Conservation (phyloP, 2,113 vertebrate genomes). For the Thryonomys swinderianus region DNA sequence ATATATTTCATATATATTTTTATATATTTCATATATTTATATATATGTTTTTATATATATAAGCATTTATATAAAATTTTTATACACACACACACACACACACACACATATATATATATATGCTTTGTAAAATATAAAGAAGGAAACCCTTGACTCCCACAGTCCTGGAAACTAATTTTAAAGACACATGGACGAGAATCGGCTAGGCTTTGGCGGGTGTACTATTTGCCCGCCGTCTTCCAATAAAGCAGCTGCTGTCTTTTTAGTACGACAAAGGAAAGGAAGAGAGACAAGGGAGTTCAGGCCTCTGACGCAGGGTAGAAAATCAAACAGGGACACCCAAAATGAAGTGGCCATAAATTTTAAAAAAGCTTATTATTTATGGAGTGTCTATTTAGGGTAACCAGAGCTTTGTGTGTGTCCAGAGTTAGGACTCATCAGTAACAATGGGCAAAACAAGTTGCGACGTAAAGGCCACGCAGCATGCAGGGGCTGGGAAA, state of each 20-base stretch:
- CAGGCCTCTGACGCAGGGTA: background rate
- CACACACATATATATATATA: background rate
- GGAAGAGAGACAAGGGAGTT: background rate
- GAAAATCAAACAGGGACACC: background rate
- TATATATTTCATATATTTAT: no score
- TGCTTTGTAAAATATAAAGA: background rate
- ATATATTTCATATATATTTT: no score
- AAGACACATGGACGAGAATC: background rate
- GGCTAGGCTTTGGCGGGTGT: background rate
- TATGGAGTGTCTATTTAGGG: slow-evolving; percentile 51
- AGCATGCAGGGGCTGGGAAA: slow-evolving; percentile 45
- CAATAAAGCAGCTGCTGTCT: background rate
- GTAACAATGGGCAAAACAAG: slow-evolving; percentile 16
- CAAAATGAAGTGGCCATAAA: background rate
- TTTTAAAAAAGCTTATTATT: slow-evolving; percentile 41
- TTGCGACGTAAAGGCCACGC: slow-evolving; percentile 64
- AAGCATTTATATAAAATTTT: no score
- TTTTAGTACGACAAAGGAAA: slow-evolving; percentile 14
- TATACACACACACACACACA: no score
- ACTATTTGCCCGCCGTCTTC: background rate
- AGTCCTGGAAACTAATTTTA: background rate
- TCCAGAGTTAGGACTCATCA: background rate
- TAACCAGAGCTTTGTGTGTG: background rate
- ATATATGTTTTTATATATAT: no score
- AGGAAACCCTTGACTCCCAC: background rate